phyloP scores from a whole-genome alignment of 2,888 invertebrate genomes.

The Thumatha senex region DNA sequence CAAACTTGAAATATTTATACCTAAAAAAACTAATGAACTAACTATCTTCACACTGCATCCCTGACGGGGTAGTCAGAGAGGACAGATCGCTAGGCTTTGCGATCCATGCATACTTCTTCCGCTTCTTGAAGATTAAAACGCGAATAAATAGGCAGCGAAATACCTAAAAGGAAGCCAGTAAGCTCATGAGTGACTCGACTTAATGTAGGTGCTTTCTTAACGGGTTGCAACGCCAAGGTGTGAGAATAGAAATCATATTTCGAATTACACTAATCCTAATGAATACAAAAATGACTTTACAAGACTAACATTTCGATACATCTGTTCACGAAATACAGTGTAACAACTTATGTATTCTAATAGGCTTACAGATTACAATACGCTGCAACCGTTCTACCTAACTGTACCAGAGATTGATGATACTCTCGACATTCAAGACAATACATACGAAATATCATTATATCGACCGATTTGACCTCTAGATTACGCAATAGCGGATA shows the following conservation, averaged over 20 bases:
- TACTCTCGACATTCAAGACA: constrained; percentile 67
- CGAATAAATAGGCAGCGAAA: too few species aligned
- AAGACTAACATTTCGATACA: constrained; percentile 21
- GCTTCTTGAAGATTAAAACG: too few species aligned
- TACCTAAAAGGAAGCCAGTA: too few species aligned
- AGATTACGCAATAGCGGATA: constrained; percentile 51
- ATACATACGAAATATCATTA: constrained; percentile 63
- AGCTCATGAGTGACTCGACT: too few species aligned
- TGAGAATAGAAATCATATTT: constrained; percentile 32
- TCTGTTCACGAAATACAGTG: constrained; percentile 30
- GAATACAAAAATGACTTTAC: constrained; percentile 28
- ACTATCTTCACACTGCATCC: too few species aligned
- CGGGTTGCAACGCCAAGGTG: constrained; percentile 6
- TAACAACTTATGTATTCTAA: constrained; percentile 47
- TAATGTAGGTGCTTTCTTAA: too few species aligned
- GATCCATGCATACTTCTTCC: too few species aligned
- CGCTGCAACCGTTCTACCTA: constrained; percentile 46
- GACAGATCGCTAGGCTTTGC: too few species aligned
- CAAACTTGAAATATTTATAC: too few species aligned
- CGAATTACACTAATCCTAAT: constrained; percentile 33
- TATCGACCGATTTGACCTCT: constrained; percentile 56
- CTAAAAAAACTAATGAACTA: too few species aligned
- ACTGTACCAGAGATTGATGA: constrained; percentile 69
- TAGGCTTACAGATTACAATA: constrained; percentile 51
- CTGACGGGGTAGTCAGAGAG: too few species aligned